These are phyloP conservation scores for Alviniconcha marisindica DNA, from an alignment of 1,140 invertebrate genomes.

Conservation along the genomic window DNA sequence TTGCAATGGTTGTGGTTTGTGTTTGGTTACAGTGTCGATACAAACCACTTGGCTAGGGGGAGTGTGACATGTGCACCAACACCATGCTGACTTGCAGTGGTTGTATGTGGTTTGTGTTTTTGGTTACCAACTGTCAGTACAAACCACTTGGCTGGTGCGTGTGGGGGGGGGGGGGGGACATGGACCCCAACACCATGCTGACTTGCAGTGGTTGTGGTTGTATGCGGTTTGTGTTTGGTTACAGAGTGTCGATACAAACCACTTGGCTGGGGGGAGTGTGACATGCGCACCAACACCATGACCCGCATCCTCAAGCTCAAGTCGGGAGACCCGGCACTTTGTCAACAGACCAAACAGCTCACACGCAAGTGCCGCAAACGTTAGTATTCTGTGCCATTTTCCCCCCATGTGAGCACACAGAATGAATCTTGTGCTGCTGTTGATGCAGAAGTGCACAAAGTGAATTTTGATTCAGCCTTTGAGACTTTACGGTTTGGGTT, in stretches of 20 bases:
- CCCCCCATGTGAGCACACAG: too few relatives aligned
- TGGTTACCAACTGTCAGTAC: too few relatives aligned
- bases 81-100: too few relatives aligned
- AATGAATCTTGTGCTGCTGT: too few relatives aligned
- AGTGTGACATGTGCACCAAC: constrained; percentile 58
- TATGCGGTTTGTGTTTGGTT: constrained; percentile 26
- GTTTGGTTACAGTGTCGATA: constrained; percentile 62
- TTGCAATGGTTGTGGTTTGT: too few relatives aligned
- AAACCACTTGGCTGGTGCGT: too few relatives aligned
- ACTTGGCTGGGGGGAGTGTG: constrained; percentile 57
- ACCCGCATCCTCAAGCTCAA: constrained; percentile 53
- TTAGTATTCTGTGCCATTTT: constrained; percentile 37
- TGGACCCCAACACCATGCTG: too few relatives aligned
- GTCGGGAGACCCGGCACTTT: constrained; percentile 50
- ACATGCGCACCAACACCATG: constrained; percentile 58
- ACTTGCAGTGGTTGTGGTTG: background rate
- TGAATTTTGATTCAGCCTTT: too few relatives aligned
- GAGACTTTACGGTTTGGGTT: too few relatives aligned
- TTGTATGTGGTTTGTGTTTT: too few relatives aligned
- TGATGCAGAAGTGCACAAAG: too few relatives aligned
- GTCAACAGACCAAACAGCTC: constrained; percentile 49
- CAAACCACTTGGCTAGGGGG: constrained; percentile 48
- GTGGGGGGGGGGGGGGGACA: too few relatives aligned
- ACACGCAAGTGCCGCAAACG: constrained; percentile 57
- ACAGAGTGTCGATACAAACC: constrained; percentile 56